phyloP scores from a whole-genome alignment of 2,797 vertebrate genomes.

The Gadopsis marmoratus region DNA sequence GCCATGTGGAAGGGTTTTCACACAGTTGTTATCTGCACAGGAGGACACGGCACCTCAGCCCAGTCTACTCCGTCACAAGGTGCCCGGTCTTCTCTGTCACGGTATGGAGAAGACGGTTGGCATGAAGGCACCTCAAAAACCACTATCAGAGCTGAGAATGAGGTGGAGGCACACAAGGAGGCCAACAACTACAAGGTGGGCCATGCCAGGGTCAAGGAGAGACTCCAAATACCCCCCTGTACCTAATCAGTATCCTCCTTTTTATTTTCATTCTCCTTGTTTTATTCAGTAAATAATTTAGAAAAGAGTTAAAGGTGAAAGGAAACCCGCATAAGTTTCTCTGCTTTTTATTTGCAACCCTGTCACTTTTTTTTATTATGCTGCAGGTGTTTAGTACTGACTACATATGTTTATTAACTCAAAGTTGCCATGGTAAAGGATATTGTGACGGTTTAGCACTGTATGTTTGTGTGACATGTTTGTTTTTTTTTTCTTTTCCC shows the following conservation, averaged over 20 bases:
- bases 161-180: conserved; percentile 89
- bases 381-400: background rate
- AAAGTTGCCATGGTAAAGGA: background rate
- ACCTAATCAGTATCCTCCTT: background rate
- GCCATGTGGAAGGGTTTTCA: background rate
- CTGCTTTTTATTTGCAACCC: background rate
- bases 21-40: conserved; percentile 18
- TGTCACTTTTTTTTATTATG: too few species aligned
- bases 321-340: background rate
- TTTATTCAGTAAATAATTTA: too few species aligned
- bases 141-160: conserved; percentile 87
- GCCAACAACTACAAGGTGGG: conserved; percentile 91
- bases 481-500: background rate
- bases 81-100: conserved; percentile 55
- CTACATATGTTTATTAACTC: background rate
- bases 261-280: too few species aligned
- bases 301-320: background rate
- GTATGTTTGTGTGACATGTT: background rate
- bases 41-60: conserved; percentile 57
- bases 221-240: background rate
- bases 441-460: background rate
- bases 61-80: conserved; percentile 56
- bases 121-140: conserved; percentile 86
- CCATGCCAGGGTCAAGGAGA: background rate
- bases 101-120: conserved; percentile 83